A percentile compares a stretch with the other conserved stretches of the same genome.
Evolutionary conservation across 1,140 invertebrate genomes (phyloP).

Genomic region (Melitaea cinxia): DNA sequence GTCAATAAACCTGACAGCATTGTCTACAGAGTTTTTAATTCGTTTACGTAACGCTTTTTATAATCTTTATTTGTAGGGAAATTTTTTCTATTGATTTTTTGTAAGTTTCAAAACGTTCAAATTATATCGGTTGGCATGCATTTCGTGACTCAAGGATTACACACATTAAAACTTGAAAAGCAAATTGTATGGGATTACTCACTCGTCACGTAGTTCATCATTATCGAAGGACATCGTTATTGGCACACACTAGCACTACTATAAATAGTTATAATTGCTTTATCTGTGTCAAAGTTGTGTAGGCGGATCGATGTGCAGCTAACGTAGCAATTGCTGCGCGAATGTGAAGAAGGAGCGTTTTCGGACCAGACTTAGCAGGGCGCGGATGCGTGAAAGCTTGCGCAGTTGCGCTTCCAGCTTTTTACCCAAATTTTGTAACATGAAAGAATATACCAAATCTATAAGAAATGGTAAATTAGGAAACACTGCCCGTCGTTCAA

Average conservation of each 20-base stretch:
- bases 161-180: neutral
- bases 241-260: constrained; percentile 50
- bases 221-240: constrained; percentile 75
- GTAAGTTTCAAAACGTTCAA: neutral
- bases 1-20: neutral
- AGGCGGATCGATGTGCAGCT: constrained; percentile 66
- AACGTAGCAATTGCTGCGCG: constrained; percentile 53
- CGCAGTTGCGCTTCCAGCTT: constrained; percentile 38
- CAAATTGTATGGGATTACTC: constrained; percentile 48
- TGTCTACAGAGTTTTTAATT: neutral
- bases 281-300: constrained; percentile 35
- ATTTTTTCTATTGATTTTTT: constrained; percentile 1
- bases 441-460: neutral
- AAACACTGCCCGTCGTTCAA: neutral
- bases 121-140: neutral
- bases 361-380: constrained; percentile 54
- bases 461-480: neutral
- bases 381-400: constrained; percentile 61
- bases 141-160: neutral
- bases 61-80: neutral
- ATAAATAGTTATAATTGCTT: constrained; percentile 43
- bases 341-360: constrained; percentile 47
- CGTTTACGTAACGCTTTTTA: neutral
- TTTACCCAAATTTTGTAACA: neutral
- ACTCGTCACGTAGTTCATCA: constrained; percentile 77